phyloP scores from a whole-genome alignment of 1,140 invertebrate genomes.

The Monochamus saltuarius region DNA sequence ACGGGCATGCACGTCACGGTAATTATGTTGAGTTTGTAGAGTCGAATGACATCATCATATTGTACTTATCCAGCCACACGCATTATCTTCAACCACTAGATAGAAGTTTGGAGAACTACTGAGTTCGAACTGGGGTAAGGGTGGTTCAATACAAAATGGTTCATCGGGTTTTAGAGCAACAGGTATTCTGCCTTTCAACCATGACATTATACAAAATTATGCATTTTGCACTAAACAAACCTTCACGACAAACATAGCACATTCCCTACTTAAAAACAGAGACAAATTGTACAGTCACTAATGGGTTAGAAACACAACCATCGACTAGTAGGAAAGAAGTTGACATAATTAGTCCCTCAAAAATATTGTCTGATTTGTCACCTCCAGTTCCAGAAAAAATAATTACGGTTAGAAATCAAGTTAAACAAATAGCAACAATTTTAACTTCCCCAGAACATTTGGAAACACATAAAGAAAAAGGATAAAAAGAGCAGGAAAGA shows the following conservation, averaged over 20 bases:
- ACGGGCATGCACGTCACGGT: conserved; percentile 42
- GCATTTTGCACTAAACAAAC: background rate
- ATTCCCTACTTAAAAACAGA: too few relatives aligned
- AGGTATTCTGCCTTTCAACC: too few relatives aligned
- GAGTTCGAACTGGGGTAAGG: too few relatives aligned
- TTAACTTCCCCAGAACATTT: conserved; percentile 4
- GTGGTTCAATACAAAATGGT: too few relatives aligned
- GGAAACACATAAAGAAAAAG: conserved; percentile 1
- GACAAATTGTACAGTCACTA: background rate
- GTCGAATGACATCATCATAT: conserved; percentile 24
- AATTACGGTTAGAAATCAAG: conserved; percentile 1
- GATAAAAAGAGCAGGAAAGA: too few relatives aligned
- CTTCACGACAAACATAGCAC: too few relatives aligned
- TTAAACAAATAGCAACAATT: background rate
- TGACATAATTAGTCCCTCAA: background rate
- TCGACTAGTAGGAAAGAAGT: background rate
- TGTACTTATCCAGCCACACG: conserved; percentile 43
- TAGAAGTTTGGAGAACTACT: too few relatives aligned
- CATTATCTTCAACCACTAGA: conserved; percentile 44
- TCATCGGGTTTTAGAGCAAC: too few relatives aligned
- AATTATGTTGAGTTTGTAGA: conserved; percentile 28
- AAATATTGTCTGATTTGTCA: background rate
- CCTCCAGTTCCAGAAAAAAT: background rate
- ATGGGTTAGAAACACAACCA: background rate
- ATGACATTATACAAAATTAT: too few relatives aligned